Conservation (phyloP, 2,888 invertebrate species). For the Tiliacea citrago region DNA sequence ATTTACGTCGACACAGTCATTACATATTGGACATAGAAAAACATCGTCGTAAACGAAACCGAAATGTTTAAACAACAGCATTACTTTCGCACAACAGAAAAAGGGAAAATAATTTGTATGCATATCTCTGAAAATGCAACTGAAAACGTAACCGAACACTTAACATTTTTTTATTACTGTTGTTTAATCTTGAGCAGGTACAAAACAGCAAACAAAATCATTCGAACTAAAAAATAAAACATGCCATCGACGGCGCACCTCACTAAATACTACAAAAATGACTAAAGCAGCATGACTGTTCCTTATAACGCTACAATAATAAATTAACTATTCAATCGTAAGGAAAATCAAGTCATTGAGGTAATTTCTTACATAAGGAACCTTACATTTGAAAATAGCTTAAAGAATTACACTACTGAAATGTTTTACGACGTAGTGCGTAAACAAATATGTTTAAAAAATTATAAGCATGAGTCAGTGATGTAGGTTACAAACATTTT, state of each 20-base stretch:
- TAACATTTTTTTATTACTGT: slow-evolving; percentile 16
- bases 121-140: slow-evolving; percentile 32
- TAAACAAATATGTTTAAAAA: slow-evolving; percentile 51
- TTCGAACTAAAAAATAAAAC: slow-evolving; percentile 57
- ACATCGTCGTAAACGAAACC: neutral
- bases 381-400: slow-evolving; percentile 71
- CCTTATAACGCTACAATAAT: slow-evolving; percentile 81
- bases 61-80: slow-evolving; percentile 11
- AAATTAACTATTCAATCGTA: slow-evolving; percentile 76
- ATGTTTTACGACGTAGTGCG: slow-evolving; percentile 55
- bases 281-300: slow-evolving; percentile 87
- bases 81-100: slow-evolving; percentile 12
- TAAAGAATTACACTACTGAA: slow-evolving; percentile 51
- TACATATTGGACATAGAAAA: slow-evolving; percentile 31
- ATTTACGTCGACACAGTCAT: slow-evolving; percentile 38
- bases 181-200: slow-evolving; percentile 74
- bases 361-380: slow-evolving; percentile 82
- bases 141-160: slow-evolving; percentile 32
- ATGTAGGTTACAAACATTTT: slow-evolving; percentile 43
- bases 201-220: slow-evolving; percentile 76
- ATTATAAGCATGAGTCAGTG: slow-evolving; percentile 48
- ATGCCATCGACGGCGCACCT: slow-evolving; percentile 56
- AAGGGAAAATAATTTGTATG: neutral
- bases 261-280: slow-evolving; percentile 84
- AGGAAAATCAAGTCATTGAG: slow-evolving; percentile 77